phyloP scores from a whole-genome alignment of 2,113 vertebrate species.

The Ameiurus melas region DNA sequence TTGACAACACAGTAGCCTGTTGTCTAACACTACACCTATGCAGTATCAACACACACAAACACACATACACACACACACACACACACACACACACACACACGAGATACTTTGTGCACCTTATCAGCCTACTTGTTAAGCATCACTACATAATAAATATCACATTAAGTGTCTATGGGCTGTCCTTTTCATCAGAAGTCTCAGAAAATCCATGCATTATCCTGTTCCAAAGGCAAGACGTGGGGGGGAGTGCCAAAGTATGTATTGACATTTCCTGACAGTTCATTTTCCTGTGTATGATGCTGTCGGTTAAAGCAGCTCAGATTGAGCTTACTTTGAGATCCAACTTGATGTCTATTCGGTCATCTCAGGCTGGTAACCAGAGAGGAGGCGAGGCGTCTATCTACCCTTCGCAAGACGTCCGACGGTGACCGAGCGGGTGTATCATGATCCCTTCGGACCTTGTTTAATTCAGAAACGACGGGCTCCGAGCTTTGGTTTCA shows the following conservation, averaged over 20 bases:
- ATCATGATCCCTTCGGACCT: background rate
- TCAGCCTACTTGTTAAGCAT: background rate
- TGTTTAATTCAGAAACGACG: slow-evolving; percentile 4
- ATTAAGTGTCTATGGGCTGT: background rate
- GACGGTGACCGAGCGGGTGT: slow-evolving; percentile 8
- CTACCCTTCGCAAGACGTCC: slow-evolving; percentile 15
- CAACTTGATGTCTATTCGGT: slow-evolving; percentile 31
- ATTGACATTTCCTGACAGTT: background rate
- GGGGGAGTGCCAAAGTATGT: background rate
- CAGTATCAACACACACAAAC: background rate
- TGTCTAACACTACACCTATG: slow-evolving; percentile 19
- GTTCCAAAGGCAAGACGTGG: no score
- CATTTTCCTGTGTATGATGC: background rate
- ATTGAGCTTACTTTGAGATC: background rate
- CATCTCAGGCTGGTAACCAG: slow-evolving; percentile 29
- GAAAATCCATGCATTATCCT: background rate
- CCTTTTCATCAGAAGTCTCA: background rate
- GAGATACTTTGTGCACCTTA: slow-evolving; percentile 3
- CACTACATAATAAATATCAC: background rate
- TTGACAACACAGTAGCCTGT: slow-evolving; percentile 13
- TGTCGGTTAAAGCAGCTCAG: background rate
- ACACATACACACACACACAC: background rate
- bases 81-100: background rate
- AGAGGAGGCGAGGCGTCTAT: slow-evolving; percentile 24
- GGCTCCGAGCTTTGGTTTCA: background rate